A percentile compares a stretch with the other conserved stretches of the same genome.
Conservation (phyloP, 2,797 vertebrate genomes). For the Poliocrania exsul region DNA sequence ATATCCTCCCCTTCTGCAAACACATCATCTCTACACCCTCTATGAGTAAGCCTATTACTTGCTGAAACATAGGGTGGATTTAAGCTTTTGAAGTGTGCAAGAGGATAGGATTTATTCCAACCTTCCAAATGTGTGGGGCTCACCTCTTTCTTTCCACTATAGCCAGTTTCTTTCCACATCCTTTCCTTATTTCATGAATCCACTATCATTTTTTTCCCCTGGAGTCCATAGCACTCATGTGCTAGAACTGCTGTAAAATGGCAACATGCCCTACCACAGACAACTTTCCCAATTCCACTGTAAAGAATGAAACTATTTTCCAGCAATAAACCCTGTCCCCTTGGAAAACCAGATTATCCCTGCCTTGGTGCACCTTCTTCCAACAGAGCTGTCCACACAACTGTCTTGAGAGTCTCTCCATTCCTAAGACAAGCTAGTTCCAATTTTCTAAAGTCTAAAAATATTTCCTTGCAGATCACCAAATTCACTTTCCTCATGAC, state of each 20-base stretch:
- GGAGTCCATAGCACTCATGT: not conserved
- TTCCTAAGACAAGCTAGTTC: not conserved
- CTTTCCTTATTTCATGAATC: not conserved
- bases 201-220: not conserved
- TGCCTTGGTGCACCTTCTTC: not conserved
- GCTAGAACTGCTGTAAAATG: not conserved
- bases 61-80: not conserved
- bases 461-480: not conserved
- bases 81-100: not conserved
- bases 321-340: not conserved
- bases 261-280: rapidly evolving
- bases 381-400: rapidly evolving
- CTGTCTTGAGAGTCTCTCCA: not conserved
- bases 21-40: not conserved
- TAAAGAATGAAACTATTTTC: not conserved
- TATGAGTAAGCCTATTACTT: not conserved
- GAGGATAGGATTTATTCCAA: not conserved
- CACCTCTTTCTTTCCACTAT: not conserved
- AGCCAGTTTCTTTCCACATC: not conserved
- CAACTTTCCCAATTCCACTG: not conserved
- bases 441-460: not conserved
- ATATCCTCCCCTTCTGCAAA: not conserved
- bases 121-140: not conserved
- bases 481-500: not conserved
- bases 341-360: not conserved